These are phyloP conservation scores for Sciurus vulgaris DNA, from an alignment of 2,797 vertebrate genomes.

Conservation along the genomic window DNA sequence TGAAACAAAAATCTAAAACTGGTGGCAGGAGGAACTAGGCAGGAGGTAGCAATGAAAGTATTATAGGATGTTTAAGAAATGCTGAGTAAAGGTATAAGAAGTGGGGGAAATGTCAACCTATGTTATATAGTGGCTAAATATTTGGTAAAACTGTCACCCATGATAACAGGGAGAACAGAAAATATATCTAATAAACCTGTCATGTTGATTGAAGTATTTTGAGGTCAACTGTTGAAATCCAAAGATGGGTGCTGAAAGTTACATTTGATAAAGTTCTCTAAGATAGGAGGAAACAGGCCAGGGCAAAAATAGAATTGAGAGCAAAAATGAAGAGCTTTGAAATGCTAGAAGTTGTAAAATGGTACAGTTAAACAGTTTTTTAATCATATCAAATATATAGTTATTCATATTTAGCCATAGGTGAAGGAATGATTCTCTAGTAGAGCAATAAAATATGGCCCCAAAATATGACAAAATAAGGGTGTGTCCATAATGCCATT, in stretches of 20 bases:
- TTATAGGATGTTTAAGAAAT: neutral
- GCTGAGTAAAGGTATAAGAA: neutral
- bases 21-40: neutral
- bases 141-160: slow-evolving; percentile 53
- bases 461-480: neutral
- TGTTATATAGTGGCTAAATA: neutral
- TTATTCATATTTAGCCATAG: slow-evolving; percentile 16
- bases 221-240: neutral
- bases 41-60: neutral
- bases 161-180: neutral
- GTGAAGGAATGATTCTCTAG: neutral
- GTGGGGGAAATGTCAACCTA: neutral
- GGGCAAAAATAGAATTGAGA: slow-evolving; percentile 46
- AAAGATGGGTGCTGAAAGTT: neutral
- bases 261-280: neutral
- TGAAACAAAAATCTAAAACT: neutral
- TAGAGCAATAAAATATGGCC: neutral
- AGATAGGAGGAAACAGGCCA: neutral
- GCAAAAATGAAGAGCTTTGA: neutral
- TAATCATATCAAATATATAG: neutral
- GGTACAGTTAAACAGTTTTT: slow-evolving; percentile 43
- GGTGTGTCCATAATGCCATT: neutral
- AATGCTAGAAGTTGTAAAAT: slow-evolving; percentile 5
- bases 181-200: slow-evolving; percentile 4
- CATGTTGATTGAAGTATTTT: slow-evolving; percentile 25